Percentiles rank a stretch among this genome's conserved stretches.
These are phyloP conservation scores for Nebria ingens DNA, from an alignment of 1,140 invertebrate species.

Conservation along the genomic window DNA sequence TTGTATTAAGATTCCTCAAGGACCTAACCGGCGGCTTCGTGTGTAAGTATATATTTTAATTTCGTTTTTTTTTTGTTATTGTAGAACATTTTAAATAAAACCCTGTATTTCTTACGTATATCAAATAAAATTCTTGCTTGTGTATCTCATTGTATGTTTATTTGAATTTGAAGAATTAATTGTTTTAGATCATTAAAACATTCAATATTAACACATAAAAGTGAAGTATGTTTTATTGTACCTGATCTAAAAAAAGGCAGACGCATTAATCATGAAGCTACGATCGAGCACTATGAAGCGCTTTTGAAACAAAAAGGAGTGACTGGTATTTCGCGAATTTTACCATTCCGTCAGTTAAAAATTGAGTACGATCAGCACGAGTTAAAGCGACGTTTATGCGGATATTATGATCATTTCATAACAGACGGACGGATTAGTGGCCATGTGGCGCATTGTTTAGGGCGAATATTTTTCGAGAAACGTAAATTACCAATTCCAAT, in stretches of 20 bases:
- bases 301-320: slow-evolving; percentile 39
- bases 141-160: not conserved
- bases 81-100: not conserved
- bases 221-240: slow-evolving; percentile 45
- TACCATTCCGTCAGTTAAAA: slow-evolving; percentile 49
- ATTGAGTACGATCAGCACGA: slow-evolving; percentile 57
- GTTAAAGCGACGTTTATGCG: slow-evolving; percentile 45
- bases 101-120: not conserved
- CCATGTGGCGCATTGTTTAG: slow-evolving; percentile 47
- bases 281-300: slow-evolving; percentile 45
- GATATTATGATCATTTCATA: slow-evolving; percentile 52
- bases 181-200: slow-evolving; percentile 38
- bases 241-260: slow-evolving; percentile 39
- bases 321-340: slow-evolving; percentile 39
- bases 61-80: not conserved
- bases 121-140: not conserved
- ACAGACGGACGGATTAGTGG: slow-evolving; percentile 49
- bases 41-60: slow-evolving; percentile 31
- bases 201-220: slow-evolving; percentile 35
- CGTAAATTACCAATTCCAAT: slow-evolving; percentile 49
- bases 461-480: slow-evolving; percentile 49
- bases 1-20: slow-evolving; percentile 37
- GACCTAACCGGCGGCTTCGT: slow-evolving; percentile 32
- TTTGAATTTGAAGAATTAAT: slow-evolving; percentile 7
- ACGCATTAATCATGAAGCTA: slow-evolving; percentile 45